These are phyloP conservation scores for Unio pictorum DNA, from an alignment of 2,888 invertebrate species.

Conservation along the genomic window DNA sequence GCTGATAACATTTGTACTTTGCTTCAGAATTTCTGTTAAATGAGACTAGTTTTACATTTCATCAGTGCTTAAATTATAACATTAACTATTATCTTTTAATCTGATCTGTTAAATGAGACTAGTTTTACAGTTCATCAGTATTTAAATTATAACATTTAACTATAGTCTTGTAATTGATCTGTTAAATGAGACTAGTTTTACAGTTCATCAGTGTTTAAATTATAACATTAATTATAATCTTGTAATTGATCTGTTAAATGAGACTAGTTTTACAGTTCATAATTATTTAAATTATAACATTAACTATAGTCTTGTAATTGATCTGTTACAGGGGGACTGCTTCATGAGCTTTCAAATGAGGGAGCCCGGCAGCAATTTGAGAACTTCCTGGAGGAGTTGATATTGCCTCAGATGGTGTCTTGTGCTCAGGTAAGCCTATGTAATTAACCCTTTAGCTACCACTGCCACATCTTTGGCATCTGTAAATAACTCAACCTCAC, in stretches of 20 bases:
- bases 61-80: background rate
- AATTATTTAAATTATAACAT: background rate
- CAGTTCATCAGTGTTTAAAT: background rate
- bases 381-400: conserved; percentile 93
- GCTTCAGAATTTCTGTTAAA: background rate
- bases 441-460: too few relatives aligned
- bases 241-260: background rate
- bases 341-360: conserved; percentile 98
- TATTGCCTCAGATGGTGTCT: conserved; percentile 95
- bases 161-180: too few relatives aligned
- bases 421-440: conserved; percentile 72
- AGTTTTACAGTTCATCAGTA: too few relatives aligned
- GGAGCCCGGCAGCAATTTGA: conserved; percentile 99
- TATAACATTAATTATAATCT: too few relatives aligned
- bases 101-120: conserved; percentile 73
- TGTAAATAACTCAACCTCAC: too few relatives aligned
- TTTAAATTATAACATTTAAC: too few relatives aligned
- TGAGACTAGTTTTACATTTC: background rate
- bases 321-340: conserved; percentile 79
- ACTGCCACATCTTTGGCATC: too few relatives aligned
- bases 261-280: background rate
- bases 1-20: too few relatives aligned
- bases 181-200: too few relatives aligned
- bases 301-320: background rate
- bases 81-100: background rate